Evolutionary conservation across 2,113 vertebrate species (phyloP).

Genomic region (Origma solitaria): DNA sequence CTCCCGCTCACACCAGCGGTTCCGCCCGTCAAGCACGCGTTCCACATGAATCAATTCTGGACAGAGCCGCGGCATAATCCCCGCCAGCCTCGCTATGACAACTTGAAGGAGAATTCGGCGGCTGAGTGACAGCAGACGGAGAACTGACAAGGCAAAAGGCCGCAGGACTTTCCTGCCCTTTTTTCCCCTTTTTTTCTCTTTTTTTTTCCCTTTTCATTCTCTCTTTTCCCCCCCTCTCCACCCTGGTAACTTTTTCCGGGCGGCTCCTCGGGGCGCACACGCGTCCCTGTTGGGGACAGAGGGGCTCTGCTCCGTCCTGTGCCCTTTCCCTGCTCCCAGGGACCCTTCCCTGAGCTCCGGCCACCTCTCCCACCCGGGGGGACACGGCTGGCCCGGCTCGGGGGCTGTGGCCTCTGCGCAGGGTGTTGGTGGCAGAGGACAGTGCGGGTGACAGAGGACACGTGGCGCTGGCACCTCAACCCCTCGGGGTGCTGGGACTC

Average conservation of each 20-base stretch:
- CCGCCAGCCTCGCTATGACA: conserved; percentile 72
- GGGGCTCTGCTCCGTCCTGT: not conserved
- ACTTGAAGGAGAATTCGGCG: conserved; percentile 71
- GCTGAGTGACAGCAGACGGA: conserved; percentile 70
- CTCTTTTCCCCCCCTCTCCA: fast-evolving
- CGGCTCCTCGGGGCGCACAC: not conserved
- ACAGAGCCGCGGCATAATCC: conserved; percentile 75
- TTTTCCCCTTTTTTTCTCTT: not conserved
- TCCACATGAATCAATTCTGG: conserved; percentile 80
- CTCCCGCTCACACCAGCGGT: conserved; percentile 62
- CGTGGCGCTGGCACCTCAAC: not conserved
- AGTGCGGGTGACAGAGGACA: not conserved
- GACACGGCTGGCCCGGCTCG: not conserved
- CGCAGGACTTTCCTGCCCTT: conserved; percentile 19
- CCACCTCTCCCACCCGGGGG: not conserved
- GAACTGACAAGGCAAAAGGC: conserved; percentile 55
- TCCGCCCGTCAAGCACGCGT: conserved; percentile 75
- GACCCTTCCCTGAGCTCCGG: fast-evolving
- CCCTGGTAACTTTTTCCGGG: not conserved
- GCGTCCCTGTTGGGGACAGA: not conserved
- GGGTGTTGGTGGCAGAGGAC: not conserved
- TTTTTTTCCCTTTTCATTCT: not conserved
- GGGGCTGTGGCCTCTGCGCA: not conserved
- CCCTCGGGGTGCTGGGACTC: no score
- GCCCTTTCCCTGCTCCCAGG: not conserved